These are phyloP conservation scores for Gallinago paraguaiae DNA, from an alignment of 2,113 vertebrate genomes.

Conservation along the genomic window DNA sequence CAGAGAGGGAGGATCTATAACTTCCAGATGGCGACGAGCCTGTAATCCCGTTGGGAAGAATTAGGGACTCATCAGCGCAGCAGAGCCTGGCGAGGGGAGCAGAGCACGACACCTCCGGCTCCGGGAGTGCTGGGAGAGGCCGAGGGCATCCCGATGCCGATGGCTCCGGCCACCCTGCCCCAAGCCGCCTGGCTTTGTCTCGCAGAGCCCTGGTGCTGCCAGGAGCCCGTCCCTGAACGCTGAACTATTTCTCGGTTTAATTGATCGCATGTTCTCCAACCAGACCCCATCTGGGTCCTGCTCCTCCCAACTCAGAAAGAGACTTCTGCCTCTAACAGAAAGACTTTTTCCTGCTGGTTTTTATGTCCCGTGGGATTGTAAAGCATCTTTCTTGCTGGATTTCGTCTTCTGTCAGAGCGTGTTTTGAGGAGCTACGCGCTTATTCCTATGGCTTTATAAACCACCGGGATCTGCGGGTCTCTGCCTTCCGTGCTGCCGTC, in stretches of 20 bases:
- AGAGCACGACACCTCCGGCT: not conserved
- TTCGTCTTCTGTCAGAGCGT: not conserved
- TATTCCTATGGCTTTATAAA: slow-evolving; percentile 58
- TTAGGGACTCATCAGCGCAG: not conserved
- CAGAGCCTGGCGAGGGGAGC: slow-evolving; percentile 14
- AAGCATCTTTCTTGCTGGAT: slow-evolving; percentile 23
- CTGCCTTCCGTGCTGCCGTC: fast-evolving
- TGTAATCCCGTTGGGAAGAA: slow-evolving; percentile 57
- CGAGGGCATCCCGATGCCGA: not conserved
- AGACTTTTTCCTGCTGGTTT: slow-evolving; percentile 4
- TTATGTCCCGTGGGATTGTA: slow-evolving; percentile 40
- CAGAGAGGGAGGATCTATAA: slow-evolving; percentile 66
- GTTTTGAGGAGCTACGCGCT: not conserved
- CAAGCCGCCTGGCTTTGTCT: not conserved
- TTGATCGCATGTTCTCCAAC: slow-evolving; percentile 7
- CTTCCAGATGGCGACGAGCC: slow-evolving; percentile 60
- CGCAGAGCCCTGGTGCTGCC: not conserved
- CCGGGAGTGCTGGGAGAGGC: not conserved
- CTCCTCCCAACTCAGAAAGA: not conserved
- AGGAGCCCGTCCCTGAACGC: not conserved
- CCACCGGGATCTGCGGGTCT: not conserved
- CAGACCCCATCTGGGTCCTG: not conserved
- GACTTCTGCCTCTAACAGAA: not conserved
- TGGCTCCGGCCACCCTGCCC: not conserved
- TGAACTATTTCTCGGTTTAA: slow-evolving; percentile 11